phyloP scores from a whole-genome alignment of 2,797 vertebrate species.

The Vespertilio murinus region DNA sequence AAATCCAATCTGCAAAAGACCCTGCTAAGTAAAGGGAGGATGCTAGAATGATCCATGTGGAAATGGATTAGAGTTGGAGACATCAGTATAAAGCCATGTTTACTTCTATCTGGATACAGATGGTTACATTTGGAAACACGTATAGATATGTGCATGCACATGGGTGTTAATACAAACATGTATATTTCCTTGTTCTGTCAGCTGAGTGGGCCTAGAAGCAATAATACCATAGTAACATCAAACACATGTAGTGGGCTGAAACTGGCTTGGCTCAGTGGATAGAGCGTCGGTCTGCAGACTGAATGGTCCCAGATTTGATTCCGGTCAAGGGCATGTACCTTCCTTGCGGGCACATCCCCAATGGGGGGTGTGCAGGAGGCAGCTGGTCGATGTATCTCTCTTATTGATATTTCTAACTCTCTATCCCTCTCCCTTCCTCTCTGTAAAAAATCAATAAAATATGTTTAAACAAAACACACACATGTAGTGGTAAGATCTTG shows the following conservation, averaged over 20 bases:
- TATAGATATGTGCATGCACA: too few species aligned
- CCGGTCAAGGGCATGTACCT: too few species aligned
- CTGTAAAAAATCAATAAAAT: too few species aligned
- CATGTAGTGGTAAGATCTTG: neutral
- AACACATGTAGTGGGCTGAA: neutral
- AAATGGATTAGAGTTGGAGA: neutral
- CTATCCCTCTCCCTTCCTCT: too few species aligned
- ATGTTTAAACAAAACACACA: too few species aligned
- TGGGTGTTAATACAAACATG: neutral
- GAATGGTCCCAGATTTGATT: too few species aligned
- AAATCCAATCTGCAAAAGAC: neutral
- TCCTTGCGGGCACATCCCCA: too few species aligned
- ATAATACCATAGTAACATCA: neutral
- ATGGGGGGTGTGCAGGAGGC: too few species aligned
- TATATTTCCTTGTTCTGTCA: neutral
- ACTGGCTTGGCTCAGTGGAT: too few species aligned
- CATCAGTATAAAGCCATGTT: neutral
- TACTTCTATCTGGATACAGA: neutral
- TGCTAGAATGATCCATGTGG: neutral
- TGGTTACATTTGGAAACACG: neutral
- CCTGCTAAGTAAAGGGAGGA: neutral
- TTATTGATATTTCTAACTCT: too few species aligned
- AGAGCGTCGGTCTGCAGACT: too few species aligned
- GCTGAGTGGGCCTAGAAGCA: neutral
- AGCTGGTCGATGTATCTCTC: too few species aligned